A percentile compares a stretch with the other conserved stretches of the same genome.
Evolutionary conservation across 1,140 invertebrate genomes (phyloP).

Genomic region (Cecropterus lyciades): DNA sequence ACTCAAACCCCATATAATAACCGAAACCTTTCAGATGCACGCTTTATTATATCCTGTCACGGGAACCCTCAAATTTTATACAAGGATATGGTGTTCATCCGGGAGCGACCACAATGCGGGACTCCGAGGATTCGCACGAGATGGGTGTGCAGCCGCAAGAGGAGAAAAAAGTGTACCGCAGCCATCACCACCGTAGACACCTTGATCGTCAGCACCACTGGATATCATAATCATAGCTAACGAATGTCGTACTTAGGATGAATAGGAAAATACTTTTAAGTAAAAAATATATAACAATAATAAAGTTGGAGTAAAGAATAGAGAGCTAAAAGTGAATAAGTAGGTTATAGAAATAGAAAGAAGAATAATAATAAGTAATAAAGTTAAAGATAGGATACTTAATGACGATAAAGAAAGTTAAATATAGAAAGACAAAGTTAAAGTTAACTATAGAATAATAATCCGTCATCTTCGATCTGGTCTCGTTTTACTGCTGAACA

Average conservation of each 20-base stretch:
- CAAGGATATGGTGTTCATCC: slow-evolving; percentile 58
- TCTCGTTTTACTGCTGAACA: too few relatives aligned
- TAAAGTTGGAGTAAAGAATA: too few relatives aligned
- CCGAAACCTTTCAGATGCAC: slow-evolving; percentile 45
- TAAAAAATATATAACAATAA: too few relatives aligned
- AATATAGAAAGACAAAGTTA: too few relatives aligned
- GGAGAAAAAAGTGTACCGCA: slow-evolving; percentile 53
- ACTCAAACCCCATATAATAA: not conserved
- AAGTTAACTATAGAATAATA: too few relatives aligned
- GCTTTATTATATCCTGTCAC: slow-evolving; percentile 51
- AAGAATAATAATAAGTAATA: too few relatives aligned
- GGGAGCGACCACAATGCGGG: slow-evolving; percentile 44
- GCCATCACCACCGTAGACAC: slow-evolving; percentile 53
- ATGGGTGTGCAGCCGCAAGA: slow-evolving; percentile 64
- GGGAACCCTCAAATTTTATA: slow-evolving; percentile 65
- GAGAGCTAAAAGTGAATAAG: too few relatives aligned
- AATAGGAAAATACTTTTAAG: too few relatives aligned
- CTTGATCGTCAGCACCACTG: slow-evolving; percentile 51
- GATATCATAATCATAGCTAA: slow-evolving; percentile 59
- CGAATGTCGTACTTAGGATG: slow-evolving; percentile 6
- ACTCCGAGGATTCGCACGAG: slow-evolving; percentile 32
- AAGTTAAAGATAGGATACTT: too few relatives aligned
- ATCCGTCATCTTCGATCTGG: too few relatives aligned
- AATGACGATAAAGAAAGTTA: too few relatives aligned
- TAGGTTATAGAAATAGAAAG: too few relatives aligned